Base-by-base conservation (phyloP, 2,888 invertebrate species). In the Automeris io region DNA sequence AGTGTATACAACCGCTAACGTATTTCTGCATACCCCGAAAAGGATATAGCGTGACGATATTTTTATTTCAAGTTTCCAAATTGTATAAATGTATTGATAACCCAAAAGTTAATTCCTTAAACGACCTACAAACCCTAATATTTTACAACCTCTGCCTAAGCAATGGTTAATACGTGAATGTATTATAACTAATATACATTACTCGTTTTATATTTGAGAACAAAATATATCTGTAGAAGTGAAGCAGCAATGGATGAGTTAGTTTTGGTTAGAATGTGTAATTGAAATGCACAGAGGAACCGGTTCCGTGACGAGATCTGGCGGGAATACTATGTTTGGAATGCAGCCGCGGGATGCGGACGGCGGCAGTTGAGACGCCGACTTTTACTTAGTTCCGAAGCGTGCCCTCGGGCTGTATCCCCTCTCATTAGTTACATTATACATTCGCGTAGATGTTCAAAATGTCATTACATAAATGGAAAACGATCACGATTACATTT, bases 321-420 rank as follows among this genome's bases (percentile, higher is more conserved):
- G 58, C 58, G 51, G 58, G 54, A 54, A 57, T 54, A 46, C 33
- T 51, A 53, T 57, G 48, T 41, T 42, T 43, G 52, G 59, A 52
- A 52, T 52, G 48, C 42, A 37, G 38, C 24, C 43, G 45, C 44
- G 45, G 43, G 46, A 13, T 13, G 12, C 7, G 12, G 29, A 29
- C 29, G 29, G n/a, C n/a, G n/a, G n/a, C n/a, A n/a, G 29, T 29
- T 29, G n/a, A 1, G 29, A 29, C 29, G 29, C 29, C 16, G n/a
- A 29, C 29, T 16, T 29, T 29, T 29, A 29, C 29, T 29, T 29
- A 29, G 29, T 3, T 29, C 29, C 29, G 29, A 29, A 29, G n/a
- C 16, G 11, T n/a, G 2, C 29, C n/a, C 5, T 16, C 13, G 29
- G n/a, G 16, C 4, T 16, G 13, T 16, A n/a, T n/a, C n/a, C n/a